phyloP scores from a whole-genome alignment of 2,888 invertebrate species.

The Helobdella robusta region DNA sequence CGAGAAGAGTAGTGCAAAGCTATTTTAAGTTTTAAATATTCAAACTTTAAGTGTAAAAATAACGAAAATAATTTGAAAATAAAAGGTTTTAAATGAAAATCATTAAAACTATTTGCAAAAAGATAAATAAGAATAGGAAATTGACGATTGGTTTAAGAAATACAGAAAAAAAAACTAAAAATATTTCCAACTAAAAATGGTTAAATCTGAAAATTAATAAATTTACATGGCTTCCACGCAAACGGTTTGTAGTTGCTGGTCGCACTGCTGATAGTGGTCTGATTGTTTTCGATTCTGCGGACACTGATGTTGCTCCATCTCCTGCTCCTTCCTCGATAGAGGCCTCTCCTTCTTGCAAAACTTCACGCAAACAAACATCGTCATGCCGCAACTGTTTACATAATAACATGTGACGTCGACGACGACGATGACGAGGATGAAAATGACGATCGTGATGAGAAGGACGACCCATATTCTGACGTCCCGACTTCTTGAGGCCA shows the following conservation, averaged over 20 bases:
- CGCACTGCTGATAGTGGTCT: not conserved
- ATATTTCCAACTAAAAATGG: too few species aligned
- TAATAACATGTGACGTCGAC: conserved; percentile 75
- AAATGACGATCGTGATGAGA: conserved; percentile 69
- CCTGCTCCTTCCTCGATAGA: conserved; percentile 26
- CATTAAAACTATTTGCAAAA: too few species aligned
- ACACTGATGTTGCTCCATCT: conserved; percentile 30
- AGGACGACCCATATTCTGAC: conserved; percentile 59
- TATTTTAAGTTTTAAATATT: not conserved
- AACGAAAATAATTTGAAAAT: too few species aligned
- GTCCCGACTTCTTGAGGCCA: conserved; percentile 7
- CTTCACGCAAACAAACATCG: conserved; percentile 43
- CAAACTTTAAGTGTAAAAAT: not conserved
- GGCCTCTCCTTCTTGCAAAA: conserved; percentile 28
- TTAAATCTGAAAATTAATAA: too few species aligned
- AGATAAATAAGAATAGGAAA: too few species aligned
- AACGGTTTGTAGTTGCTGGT: conserved; percentile 21
- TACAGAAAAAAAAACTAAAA: too few species aligned
- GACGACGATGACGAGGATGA: conserved; percentile 63
- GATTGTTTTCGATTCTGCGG: not conserved
- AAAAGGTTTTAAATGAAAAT: too few species aligned
- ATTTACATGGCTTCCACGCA: conserved; percentile 15
- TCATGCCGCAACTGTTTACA: conserved; percentile 55
- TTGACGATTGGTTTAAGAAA: too few species aligned
- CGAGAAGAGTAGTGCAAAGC: too few species aligned